phyloP scores from a whole-genome alignment of 2,113 vertebrate genomes.

The Gambusia holbrooki region DNA sequence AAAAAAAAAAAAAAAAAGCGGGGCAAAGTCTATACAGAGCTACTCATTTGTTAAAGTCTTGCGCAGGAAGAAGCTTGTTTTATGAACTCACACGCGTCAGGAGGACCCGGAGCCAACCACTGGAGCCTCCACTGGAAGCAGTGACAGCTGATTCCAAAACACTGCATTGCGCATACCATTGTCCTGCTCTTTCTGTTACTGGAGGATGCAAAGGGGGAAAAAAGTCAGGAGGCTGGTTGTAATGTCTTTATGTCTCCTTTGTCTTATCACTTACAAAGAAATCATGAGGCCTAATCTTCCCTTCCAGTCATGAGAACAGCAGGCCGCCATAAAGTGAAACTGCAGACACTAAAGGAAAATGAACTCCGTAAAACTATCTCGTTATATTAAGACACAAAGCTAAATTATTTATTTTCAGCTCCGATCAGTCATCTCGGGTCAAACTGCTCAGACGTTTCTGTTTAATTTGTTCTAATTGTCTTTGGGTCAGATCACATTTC shows the following conservation, averaged over 20 bases:
- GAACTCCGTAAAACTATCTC: not conserved
- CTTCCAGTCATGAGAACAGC: not conserved
- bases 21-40: slow-evolving; percentile 66
- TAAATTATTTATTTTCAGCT: not conserved
- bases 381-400: not conserved
- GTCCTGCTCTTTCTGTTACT: slow-evolving; percentile 12
- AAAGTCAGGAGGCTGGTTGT: not conserved
- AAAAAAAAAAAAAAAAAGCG: slow-evolving; percentile 27
- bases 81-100: slow-evolving; percentile 33
- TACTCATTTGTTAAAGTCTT: slow-evolving; percentile 72
- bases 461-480: not conserved
- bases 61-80: slow-evolving; percentile 42
- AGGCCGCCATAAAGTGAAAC: not conserved
- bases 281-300: not conserved
- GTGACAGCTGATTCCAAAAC: slow-evolving; percentile 48
- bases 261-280: not conserved
- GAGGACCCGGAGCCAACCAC: slow-evolving; percentile 51
- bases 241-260: not conserved
- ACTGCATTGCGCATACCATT: slow-evolving; percentile 69
- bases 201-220: not conserved
- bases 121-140: slow-evolving; percentile 39
- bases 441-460: not conserved
- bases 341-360: not conserved
- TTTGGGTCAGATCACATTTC: not conserved
- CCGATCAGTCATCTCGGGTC: not conserved